Evolutionary conservation across 1,140 invertebrate genomes (phyloP).

Genomic region (Branchinecta lindahli): DNA sequence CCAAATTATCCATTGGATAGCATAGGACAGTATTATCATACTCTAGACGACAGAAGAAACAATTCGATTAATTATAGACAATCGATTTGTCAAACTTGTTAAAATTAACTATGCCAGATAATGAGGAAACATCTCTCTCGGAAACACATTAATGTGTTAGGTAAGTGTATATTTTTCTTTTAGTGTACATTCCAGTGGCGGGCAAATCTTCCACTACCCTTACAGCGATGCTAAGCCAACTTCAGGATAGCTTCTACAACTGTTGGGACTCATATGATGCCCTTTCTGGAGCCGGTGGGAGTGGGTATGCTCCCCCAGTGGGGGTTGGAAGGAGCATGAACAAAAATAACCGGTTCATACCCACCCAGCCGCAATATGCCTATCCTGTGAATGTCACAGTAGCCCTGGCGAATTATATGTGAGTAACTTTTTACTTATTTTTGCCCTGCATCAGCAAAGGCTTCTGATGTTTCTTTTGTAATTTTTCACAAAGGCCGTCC

Average conservation of each 20-base stretch:
- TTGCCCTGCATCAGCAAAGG: neutral
- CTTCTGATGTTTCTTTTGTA: neutral
- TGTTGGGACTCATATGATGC: neutral
- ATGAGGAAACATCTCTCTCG: no score
- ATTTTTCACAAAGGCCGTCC: no score
- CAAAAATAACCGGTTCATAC: neutral
- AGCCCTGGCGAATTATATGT: constrained; percentile 22
- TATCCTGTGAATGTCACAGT: constrained; percentile 20
- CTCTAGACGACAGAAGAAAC: no score
- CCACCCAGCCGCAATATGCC: constrained; percentile 11
- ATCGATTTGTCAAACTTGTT: no score
- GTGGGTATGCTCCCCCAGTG: neutral
- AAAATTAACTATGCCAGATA: no score
- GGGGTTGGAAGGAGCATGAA: neutral
- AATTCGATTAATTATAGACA: no score
- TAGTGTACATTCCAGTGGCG: neutral
- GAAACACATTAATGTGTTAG: no score
- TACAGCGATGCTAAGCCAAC: neutral
- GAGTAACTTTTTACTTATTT: constrained; percentile 8
- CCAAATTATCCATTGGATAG: no score
- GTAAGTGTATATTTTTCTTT: neutral
- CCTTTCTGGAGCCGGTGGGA: neutral
- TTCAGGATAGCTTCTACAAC: neutral
- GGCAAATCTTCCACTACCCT: neutral
- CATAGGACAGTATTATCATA: no score